These are phyloP conservation scores for Formica selysi DNA, from an alignment of 1,140 invertebrate genomes.

Conservation along the genomic window DNA sequence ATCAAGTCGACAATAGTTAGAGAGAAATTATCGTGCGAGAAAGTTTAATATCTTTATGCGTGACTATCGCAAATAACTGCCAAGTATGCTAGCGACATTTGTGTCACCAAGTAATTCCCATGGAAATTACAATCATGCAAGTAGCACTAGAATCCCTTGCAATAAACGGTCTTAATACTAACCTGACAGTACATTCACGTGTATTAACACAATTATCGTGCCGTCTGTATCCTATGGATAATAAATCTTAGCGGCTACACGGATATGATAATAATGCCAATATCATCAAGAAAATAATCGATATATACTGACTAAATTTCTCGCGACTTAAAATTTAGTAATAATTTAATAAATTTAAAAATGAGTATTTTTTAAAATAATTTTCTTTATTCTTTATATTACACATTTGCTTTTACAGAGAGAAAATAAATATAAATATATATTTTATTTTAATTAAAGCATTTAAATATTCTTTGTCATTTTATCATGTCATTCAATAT, in stretches of 20 bases:
- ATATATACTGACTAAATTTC: too few relatives aligned
- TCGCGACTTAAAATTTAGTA: too few relatives aligned
- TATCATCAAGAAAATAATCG: neutral
- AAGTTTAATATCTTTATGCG: conserved; percentile 32
- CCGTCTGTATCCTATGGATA: neutral
- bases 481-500: neutral
- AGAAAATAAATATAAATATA: neutral
- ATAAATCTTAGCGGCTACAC: neutral
- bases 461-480: neutral
- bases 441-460: neutral
- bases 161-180: conserved; percentile 22
- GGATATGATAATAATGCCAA: conserved; percentile 7
- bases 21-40: conserved; percentile 1
- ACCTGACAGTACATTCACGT: conserved; percentile 26
- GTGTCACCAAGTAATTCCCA: conserved; percentile 21
- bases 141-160: neutral
- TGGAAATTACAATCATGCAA: conserved; percentile 48
- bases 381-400: neutral
- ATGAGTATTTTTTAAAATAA: conserved; percentile 8
- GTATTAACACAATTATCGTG: conserved; percentile 26
- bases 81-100: conserved; percentile 35
- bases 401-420: neutral
- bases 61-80: conserved; percentile 19
- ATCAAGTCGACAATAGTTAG: neutral
- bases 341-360: neutral